Evolutionary conservation across 2,113 vertebrate species (phyloP).

Genomic region (Cryptomyrus ogoouensis): DNA sequence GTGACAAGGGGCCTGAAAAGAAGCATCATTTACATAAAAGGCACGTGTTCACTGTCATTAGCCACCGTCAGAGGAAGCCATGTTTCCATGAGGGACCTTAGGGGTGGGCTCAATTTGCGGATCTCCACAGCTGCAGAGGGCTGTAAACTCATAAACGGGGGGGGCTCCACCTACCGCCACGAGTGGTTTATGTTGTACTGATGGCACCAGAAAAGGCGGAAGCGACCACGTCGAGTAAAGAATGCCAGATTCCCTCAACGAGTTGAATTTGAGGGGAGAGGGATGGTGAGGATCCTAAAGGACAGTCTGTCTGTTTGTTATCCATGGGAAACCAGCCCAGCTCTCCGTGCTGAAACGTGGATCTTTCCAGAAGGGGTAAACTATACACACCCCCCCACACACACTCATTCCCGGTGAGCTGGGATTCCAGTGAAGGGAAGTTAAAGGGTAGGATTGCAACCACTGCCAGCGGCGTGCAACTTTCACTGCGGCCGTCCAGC

Average conservation of each 20-base stretch:
- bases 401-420: neutral
- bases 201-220: slow-evolving; percentile 71
- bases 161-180: slow-evolving; percentile 73
- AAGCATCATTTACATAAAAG: slow-evolving; percentile 73
- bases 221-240: slow-evolving; percentile 69
- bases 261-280: slow-evolving; percentile 17
- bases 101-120: slow-evolving; percentile 73
- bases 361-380: neutral
- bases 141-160: slow-evolving; percentile 72
- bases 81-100: neutral
- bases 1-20: slow-evolving; percentile 69
- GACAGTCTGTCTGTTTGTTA: slow-evolving; percentile 23
- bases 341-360: neutral
- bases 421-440: neutral
- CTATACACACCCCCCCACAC: neutral
- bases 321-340: slow-evolving; percentile 11
- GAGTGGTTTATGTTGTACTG: slow-evolving; percentile 76
- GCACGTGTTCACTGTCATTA: slow-evolving; percentile 79
- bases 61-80: slow-evolving; percentile 71
- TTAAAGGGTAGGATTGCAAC: neutral
- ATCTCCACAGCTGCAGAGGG: slow-evolving; percentile 74
- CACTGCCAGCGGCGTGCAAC: neutral
- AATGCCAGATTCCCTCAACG: slow-evolving; percentile 42
- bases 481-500: neutral
- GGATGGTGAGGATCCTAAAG: neutral